Percentiles rank a stretch among this genome's conserved stretches.
Conservation (phyloP, 2,888 invertebrate species). For the Synanthedon tipuliformis region DNA sequence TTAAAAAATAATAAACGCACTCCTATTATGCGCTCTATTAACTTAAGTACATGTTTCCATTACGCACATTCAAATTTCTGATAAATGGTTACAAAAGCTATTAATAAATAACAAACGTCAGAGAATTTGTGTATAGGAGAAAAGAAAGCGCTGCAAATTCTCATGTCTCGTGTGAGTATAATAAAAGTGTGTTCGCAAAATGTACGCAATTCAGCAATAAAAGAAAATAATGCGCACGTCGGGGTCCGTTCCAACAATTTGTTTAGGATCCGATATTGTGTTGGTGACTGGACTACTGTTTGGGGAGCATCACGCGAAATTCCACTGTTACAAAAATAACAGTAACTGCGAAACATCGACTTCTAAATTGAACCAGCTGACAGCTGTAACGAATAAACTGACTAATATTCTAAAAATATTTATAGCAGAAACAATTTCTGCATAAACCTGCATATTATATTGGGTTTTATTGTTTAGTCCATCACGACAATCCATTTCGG, state of each 20-base stretch:
- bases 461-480: no score
- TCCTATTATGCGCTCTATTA: no score
- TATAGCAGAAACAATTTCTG: no score
- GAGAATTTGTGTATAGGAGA: slow-evolving; percentile 8
- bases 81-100: no score
- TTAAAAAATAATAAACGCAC: no score
- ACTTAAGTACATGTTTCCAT: no score
- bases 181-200: slow-evolving; percentile 26
- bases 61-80: no score
- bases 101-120: no score
- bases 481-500: no score
- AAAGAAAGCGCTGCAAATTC: slow-evolving; percentile 20
- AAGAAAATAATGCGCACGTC: slow-evolving; percentile 38
- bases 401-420: no score
- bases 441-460: no score
- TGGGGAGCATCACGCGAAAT: slow-evolving; percentile 5
- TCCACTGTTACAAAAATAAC: neutral
- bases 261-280: slow-evolving; percentile 33
- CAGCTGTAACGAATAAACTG: neutral
- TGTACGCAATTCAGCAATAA: slow-evolving; percentile 35
- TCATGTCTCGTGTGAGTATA: slow-evolving; percentile 17
- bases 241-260: slow-evolving; percentile 40
- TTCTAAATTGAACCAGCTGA: neutral
- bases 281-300: slow-evolving; percentile 6
- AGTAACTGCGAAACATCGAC: neutral